Conservation (phyloP, 2,113 vertebrate species). For the Leptodactylus fuscus region DNA sequence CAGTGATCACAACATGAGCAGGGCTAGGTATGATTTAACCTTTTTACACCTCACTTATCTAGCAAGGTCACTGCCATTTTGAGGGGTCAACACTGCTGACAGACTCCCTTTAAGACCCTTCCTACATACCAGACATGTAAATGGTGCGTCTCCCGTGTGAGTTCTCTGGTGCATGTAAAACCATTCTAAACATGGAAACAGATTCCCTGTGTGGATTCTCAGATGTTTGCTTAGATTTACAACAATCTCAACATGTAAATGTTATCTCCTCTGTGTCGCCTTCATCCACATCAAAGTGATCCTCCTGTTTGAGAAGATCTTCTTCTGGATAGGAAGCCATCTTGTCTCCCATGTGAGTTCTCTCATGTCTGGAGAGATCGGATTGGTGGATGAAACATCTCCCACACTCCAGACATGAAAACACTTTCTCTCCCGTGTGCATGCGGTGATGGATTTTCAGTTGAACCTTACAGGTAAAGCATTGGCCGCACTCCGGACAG, state of each 20-base stretch:
- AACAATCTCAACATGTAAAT: background rate
- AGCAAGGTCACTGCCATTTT: no score
- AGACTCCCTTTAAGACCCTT: no score
- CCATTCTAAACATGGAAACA: background rate
- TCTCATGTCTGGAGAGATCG: background rate
- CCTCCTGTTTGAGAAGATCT: background rate
- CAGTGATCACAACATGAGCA: no score
- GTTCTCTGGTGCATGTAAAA: background rate
- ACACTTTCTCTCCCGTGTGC: background rate
- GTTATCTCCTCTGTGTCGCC: background rate
- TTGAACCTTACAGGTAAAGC: background rate
- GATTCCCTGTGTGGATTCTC: background rate
- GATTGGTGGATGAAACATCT: background rate
- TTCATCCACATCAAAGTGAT: background rate
- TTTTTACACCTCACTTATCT: no score
- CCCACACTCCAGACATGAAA: background rate
- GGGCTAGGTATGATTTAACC: no score
- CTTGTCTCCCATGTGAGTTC: background rate
- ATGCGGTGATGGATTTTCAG: background rate
- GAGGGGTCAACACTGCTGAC: no score
- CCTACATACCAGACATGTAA: background rate
- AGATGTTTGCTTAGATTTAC: background rate
- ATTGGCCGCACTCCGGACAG: background rate
- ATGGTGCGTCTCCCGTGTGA: no score
- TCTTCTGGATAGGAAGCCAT: background rate